Conservation (phyloP, 2,888 invertebrate genomes). For the Glaucopsyche alexis region DNA sequence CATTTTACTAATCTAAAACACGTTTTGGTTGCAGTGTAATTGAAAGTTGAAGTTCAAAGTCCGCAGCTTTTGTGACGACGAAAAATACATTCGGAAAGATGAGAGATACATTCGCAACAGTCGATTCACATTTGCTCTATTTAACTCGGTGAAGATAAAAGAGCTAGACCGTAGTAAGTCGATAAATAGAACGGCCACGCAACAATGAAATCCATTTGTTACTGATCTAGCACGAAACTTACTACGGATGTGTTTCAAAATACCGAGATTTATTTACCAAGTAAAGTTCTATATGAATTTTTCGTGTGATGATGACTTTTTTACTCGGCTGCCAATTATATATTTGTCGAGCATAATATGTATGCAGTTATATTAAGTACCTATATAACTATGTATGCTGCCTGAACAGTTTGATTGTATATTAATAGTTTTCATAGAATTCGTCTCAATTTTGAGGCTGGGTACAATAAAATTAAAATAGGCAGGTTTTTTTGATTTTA, state of each 20-base stretch:
- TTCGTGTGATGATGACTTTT: not conserved
- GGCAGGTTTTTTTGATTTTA: no score
- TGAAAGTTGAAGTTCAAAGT: not conserved
- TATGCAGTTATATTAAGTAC: no score
- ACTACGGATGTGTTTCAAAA: conserved; percentile 11
- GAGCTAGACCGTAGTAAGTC: conserved; percentile 30
- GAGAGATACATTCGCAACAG: conserved; percentile 32
- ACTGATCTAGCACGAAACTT: conserved; percentile 23
- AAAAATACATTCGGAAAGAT: conserved; percentile 30
- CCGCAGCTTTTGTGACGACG: not conserved
- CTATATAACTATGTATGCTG: no score
- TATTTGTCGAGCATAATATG: no score
- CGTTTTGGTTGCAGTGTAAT: not conserved
- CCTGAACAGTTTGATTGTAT: no score
- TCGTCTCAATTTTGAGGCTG: no score
- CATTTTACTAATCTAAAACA: no score
- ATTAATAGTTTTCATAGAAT: no score
- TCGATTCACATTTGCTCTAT: conserved; percentile 31
- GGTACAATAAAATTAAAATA: no score
- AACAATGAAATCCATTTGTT: conserved; percentile 29
- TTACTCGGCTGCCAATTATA: not conserved
- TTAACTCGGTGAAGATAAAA: conserved; percentile 31
- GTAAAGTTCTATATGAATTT: not conserved
- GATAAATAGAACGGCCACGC: conserved; percentile 30
- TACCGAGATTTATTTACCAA: conserved; percentile 15